Conservation (phyloP, 2,113 vertebrate genomes). For the Neotoma lepida region DNA sequence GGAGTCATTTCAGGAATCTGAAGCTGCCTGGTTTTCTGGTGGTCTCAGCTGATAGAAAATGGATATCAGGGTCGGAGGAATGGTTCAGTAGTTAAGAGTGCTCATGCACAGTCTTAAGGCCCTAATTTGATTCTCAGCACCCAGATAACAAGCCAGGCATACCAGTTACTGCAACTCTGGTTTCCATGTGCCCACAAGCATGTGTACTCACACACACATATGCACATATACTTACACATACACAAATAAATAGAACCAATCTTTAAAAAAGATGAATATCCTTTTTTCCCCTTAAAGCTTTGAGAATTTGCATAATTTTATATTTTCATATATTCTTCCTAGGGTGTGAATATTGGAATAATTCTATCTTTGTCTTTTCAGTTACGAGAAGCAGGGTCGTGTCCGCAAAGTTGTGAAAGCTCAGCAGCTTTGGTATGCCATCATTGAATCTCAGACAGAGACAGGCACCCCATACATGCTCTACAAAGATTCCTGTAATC, state of each 20-base stretch:
- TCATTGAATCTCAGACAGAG: constrained; percentile 98
- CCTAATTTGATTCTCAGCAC: neutral
- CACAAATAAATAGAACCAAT: neutral
- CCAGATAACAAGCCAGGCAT: neutral
- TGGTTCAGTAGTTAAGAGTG: neutral
- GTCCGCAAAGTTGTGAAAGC: constrained; percentile 93
- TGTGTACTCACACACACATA: neutral
- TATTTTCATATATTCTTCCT: constrained; percentile 57
- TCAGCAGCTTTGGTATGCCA: constrained; percentile 96
- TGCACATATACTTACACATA: neutral
- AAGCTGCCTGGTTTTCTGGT: constrained; percentile 23
- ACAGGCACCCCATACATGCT: constrained; percentile 98
- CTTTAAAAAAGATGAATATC: neutral
- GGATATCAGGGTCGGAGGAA: neutral
- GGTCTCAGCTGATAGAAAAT: constrained; percentile 16
- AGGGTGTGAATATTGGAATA: constrained; percentile 42
- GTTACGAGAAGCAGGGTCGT: constrained; percentile 93
- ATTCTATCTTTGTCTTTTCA: constrained; percentile 76
- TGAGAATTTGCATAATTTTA: constrained; percentile 44
- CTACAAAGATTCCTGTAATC: constrained; percentile 97
- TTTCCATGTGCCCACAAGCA: neutral
- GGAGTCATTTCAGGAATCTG: neutral
- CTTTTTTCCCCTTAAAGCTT: neutral
- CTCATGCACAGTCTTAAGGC: neutral
- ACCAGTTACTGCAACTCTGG: neutral